Percentiles rank a stretch among this genome's conserved stretches.
These are phyloP conservation scores for Trichacis sp. DNA, from an alignment of 2,888 invertebrate species.

Conservation along the genomic window DNA sequence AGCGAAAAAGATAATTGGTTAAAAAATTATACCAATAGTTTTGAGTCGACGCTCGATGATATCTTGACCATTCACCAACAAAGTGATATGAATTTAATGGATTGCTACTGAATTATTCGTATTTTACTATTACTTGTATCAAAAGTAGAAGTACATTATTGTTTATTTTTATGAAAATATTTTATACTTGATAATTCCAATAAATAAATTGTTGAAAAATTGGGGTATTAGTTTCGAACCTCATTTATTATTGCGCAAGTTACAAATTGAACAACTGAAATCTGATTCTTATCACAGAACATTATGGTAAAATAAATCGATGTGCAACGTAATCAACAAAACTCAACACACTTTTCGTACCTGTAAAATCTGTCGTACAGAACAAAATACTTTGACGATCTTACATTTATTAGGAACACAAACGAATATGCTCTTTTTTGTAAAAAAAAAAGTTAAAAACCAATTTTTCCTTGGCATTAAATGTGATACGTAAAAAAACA, in stretches of 20 bases:
- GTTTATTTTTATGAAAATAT: too few relatives aligned
- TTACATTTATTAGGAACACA: conserved; percentile 3
- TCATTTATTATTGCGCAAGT: background rate
- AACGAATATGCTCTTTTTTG: background rate
- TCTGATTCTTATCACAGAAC: background rate
- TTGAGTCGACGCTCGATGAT: conserved; percentile 81
- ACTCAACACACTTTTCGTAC: too few relatives aligned
- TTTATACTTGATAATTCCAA: too few relatives aligned
- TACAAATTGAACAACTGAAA: background rate
- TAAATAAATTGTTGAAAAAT: too few relatives aligned
- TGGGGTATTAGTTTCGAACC: too few relatives aligned
- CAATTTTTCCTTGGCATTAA: background rate
- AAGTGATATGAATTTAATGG: conserved; percentile 75
- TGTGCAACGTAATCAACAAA: background rate
- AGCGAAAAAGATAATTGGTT: conserved; percentile 77
- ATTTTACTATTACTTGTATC: too few relatives aligned
- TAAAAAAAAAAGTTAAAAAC: too few relatives aligned
- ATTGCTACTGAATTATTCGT: conserved; percentile 75
- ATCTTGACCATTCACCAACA: conserved; percentile 75
- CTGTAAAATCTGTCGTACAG: too few relatives aligned
- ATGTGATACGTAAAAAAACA: too few relatives aligned
- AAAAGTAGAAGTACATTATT: too few relatives aligned
- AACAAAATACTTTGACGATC: background rate
- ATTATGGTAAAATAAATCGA: background rate
- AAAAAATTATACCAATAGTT: conserved; percentile 75